Conservation (phyloP, 2,888 invertebrate genomes). For the Brenthis daphne region DNA sequence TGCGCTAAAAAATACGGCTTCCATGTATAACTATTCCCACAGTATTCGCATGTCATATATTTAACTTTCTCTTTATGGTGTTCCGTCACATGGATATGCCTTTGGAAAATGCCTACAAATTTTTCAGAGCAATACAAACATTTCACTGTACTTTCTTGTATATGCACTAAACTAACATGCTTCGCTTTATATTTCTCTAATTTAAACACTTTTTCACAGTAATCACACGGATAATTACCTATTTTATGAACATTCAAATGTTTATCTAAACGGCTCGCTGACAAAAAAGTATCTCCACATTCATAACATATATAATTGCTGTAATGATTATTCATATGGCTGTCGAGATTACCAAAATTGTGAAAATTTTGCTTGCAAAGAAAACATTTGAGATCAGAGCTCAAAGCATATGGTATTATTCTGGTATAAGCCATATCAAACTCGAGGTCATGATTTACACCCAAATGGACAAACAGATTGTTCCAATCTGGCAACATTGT, state of each 20-base stretch:
- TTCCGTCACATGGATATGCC: conserved; percentile 53
- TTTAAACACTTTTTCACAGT: conserved; percentile 71
- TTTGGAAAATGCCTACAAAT: conserved; percentile 46
- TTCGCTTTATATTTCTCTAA: conserved; percentile 55
- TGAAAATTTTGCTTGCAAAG: conserved; percentile 52
- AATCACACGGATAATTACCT: conserved; percentile 64
- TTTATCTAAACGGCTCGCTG: conserved; percentile 49
- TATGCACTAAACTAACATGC: conserved; percentile 55
- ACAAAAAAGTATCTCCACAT: conserved; percentile 61
- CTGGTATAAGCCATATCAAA: conserved; percentile 53
- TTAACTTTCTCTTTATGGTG: conserved; percentile 54
- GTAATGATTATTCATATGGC: conserved; percentile 68
- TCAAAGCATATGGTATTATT: conserved; percentile 56
- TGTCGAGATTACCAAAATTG: conserved; percentile 54
- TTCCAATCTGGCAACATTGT: conserved; percentile 51
- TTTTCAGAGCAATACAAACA: conserved; percentile 56
- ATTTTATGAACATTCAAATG: conserved; percentile 69
- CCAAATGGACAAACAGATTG: conserved; percentile 58
- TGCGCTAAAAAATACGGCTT: conserved; percentile 66
- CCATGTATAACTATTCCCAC: conserved; percentile 68
- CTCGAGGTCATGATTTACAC: conserved; percentile 46
- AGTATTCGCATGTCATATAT: conserved; percentile 51
- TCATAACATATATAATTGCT: conserved; percentile 60
- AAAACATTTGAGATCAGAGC: conserved; percentile 49
- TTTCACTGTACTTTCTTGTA: conserved; percentile 44